Percentiles rank a stretch among this genome's conserved stretches.
Conservation (phyloP, 1,140 invertebrate genomes). For the Bursaphelenchus mucronatus region DNA sequence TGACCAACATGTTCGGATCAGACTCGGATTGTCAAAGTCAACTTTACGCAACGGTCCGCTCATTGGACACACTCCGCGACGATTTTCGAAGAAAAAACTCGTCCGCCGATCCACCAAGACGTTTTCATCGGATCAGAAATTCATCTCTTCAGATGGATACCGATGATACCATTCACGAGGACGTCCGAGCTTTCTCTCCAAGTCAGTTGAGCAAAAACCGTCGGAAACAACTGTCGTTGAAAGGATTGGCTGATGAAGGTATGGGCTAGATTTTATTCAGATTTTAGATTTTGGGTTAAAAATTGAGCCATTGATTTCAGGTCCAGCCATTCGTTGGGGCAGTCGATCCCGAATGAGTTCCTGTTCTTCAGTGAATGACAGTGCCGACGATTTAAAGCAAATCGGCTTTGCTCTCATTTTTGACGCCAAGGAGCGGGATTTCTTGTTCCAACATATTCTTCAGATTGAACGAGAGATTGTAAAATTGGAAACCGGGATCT, state of each 20-base stretch:
- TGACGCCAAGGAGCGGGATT: slow-evolving; percentile 29
- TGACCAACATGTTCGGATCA: slow-evolving; percentile 27
- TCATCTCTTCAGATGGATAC: slow-evolving; percentile 34
- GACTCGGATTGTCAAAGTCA: slow-evolving; percentile 32
- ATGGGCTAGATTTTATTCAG: not conserved
- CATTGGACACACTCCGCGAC: slow-evolving; percentile 30
- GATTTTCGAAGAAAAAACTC: not conserved
- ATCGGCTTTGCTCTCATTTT: slow-evolving; percentile 39
- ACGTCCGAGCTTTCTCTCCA: slow-evolving; percentile 36
- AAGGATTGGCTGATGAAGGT: slow-evolving; percentile 32
- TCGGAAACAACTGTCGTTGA: slow-evolving; percentile 36
- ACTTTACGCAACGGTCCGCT: slow-evolving; percentile 40
- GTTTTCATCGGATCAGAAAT: slow-evolving; percentile 36
- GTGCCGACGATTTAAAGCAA: slow-evolving; percentile 19
- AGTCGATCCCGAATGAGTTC: slow-evolving; percentile 11
- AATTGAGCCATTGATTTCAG: too few species aligned
- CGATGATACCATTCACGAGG: slow-evolving; percentile 13
- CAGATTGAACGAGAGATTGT: slow-evolving; percentile 35
- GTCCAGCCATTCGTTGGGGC: not conserved
- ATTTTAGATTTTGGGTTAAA: not conserved
- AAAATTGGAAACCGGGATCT: slow-evolving; percentile 20
- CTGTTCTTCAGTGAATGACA: slow-evolving; percentile 18
- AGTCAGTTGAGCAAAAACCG: slow-evolving; percentile 29
- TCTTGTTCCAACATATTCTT: slow-evolving; percentile 43
- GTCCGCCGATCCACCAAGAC: slow-evolving; percentile 32